Evolutionary conservation across 2,888 invertebrate genomes (phyloP).

Genomic region (Arge pagana): DNA sequence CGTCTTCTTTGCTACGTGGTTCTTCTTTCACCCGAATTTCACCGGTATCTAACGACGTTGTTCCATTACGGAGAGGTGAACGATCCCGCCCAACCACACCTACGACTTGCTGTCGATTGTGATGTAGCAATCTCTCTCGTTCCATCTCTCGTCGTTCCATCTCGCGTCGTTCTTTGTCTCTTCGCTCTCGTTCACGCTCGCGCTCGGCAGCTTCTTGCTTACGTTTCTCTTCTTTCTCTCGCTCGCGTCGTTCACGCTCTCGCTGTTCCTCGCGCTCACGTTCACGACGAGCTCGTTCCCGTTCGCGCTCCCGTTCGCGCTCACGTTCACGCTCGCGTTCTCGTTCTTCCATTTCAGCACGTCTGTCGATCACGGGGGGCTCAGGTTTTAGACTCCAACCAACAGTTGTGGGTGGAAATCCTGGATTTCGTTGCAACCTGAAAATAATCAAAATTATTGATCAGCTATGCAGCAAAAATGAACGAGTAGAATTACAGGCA

Average conservation of each 20-base stretch:
- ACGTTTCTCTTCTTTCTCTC: conserved; percentile 62
- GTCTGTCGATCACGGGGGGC: conserved; percentile 65
- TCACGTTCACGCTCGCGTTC: conserved; percentile 59
- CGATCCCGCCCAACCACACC: conserved; percentile 64
- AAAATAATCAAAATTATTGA: background rate
- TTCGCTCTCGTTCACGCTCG: conserved; percentile 56
- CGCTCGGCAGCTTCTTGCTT: conserved; percentile 52
- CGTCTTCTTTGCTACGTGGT: conserved; percentile 64
- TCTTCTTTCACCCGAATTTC: conserved; percentile 70
- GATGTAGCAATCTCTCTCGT: conserved; percentile 34
- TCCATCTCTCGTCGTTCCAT: conserved; percentile 65
- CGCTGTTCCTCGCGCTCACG: conserved; percentile 68
- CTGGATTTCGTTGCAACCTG: conserved; percentile 65
- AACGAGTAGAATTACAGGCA: conserved; percentile 34
- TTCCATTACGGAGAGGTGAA: conserved; percentile 77
- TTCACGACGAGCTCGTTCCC: conserved; percentile 66
- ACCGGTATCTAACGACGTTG: conserved; percentile 42
- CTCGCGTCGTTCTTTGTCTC: conserved; percentile 62
- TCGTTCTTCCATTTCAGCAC: conserved; percentile 65
- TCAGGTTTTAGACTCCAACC: conserved; percentile 73
- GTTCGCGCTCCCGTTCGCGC: conserved; percentile 63
- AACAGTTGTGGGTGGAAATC: conserved; percentile 63
- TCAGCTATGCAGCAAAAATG: background rate
- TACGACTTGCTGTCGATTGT: conserved; percentile 43
- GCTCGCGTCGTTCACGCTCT: conserved; percentile 63